Percentiles rank a stretch among this genome's conserved stretches.
Evolutionary conservation across 2,113 vertebrate genomes (phyloP).

Genomic region (Sinocyclocheilus anophthalmus): DNA sequence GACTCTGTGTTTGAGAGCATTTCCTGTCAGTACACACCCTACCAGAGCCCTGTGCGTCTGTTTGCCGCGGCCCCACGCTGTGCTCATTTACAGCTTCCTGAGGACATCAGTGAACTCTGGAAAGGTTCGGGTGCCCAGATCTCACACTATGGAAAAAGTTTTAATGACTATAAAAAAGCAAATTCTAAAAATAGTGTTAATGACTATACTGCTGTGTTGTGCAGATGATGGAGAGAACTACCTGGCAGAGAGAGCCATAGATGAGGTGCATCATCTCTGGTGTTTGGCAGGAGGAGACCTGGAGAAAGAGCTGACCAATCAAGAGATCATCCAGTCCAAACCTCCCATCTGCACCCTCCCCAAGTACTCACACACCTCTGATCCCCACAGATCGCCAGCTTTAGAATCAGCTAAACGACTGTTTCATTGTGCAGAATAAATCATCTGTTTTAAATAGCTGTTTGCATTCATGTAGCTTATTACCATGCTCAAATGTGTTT

Average conservation of each 20-base stretch:
- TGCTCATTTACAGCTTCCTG: conserved; percentile 88
- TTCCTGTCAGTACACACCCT: conserved; percentile 78
- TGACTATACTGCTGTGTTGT: background rate
- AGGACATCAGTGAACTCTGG: conserved; percentile 89
- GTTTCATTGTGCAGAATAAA: background rate
- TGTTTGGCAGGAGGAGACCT: conserved; percentile 97
- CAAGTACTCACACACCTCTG: conserved; percentile 76
- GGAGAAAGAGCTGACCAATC: conserved; percentile 96
- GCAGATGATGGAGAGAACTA: conserved; percentile 83
- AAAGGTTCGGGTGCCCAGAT: conserved; percentile 77
- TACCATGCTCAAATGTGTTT: background rate
- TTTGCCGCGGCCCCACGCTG: conserved; percentile 93
- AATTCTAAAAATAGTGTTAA: background rate
- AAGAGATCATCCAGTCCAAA: conserved; percentile 96
- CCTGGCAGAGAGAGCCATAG: conserved; percentile 88
- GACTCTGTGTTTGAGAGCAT: conserved; percentile 84
- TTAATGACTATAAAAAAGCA: background rate
- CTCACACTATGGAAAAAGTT: background rate
- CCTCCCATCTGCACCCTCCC: conserved; percentile 94
- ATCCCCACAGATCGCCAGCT: background rate
- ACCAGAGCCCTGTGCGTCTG: conserved; percentile 81
- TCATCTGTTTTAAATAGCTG: background rate
- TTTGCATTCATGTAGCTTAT: background rate
- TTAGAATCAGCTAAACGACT: background rate
- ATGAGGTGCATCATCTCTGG: conserved; percentile 97